Conservation (phyloP, 2,888 invertebrate species). For the Callosobruchus maculatus region DNA sequence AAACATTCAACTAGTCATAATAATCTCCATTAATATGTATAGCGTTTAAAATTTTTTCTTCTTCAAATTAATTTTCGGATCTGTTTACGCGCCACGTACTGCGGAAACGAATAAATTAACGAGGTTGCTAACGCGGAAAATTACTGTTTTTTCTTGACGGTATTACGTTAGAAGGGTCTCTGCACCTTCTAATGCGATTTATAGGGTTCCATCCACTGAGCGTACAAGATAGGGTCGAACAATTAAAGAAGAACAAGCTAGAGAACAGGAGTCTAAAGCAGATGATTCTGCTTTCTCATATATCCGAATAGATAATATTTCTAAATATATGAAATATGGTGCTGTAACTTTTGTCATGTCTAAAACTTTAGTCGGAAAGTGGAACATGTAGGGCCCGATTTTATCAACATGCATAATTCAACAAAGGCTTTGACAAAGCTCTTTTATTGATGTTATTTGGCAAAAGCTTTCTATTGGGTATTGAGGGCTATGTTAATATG, state of each 20-base stretch:
- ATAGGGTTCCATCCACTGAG: not conserved
- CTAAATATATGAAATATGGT: no score
- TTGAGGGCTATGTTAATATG: no score
- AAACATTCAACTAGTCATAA: not conserved
- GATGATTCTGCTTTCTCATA: not conserved
- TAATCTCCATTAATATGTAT: not conserved
- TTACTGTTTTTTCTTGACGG: not conserved
- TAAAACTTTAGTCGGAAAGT: no score
- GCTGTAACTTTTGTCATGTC: no score
- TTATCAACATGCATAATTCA: no score
- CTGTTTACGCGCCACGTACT: not conserved
- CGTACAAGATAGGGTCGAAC: not conserved
- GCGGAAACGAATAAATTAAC: not conserved
- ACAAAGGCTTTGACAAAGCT: no score
- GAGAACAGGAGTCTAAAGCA: not conserved
- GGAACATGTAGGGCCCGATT: no score
- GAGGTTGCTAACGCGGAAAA: not conserved
- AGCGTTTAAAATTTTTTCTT: not conserved
- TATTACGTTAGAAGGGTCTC: not conserved
- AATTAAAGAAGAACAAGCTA: not conserved
- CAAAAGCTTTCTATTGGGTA: no score
- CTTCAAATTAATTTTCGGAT: not conserved
- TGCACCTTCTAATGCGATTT: not conserved
- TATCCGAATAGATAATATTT: not conserved
- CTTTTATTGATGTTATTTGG: no score